A percentile compares a stretch with the other conserved stretches of the same genome.
Evolutionary conservation across 2,797 vertebrate species (phyloP).

Genomic region (Scolopax rusticola): DNA sequence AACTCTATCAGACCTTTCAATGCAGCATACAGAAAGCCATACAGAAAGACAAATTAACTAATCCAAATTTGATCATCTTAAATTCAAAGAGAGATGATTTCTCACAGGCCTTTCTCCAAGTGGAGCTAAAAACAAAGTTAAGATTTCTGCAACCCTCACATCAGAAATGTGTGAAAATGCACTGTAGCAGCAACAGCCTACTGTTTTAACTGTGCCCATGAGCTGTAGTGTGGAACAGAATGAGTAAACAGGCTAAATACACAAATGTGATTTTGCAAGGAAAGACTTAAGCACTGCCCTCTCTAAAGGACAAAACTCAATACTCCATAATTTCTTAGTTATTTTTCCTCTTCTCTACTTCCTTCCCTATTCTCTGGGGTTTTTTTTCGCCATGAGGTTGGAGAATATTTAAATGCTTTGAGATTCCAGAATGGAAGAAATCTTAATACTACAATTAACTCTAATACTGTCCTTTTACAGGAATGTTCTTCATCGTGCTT

Average conservation of each 20-base stretch:
- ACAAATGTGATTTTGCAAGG: background rate
- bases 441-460: background rate
- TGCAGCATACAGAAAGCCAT: background rate
- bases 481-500: background rate
- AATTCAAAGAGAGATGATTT: background rate
- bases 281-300: background rate
- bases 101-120: background rate
- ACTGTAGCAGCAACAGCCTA: background rate
- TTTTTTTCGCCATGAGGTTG: background rate
- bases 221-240: background rate
- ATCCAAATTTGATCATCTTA: background rate
- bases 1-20: background rate
- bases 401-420: background rate
- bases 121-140: background rate
- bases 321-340: background rate
- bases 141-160: background rate
- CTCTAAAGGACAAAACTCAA: background rate
- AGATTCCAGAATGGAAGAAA: background rate
- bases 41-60: background rate
- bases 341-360: background rate
- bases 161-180: background rate
- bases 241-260: background rate
- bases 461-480: background rate
- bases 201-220: background rate
- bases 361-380: background rate